phyloP scores from a whole-genome alignment of 92 coral and sea anemone genomes.

The Virgularia gustaviana region DNA sequence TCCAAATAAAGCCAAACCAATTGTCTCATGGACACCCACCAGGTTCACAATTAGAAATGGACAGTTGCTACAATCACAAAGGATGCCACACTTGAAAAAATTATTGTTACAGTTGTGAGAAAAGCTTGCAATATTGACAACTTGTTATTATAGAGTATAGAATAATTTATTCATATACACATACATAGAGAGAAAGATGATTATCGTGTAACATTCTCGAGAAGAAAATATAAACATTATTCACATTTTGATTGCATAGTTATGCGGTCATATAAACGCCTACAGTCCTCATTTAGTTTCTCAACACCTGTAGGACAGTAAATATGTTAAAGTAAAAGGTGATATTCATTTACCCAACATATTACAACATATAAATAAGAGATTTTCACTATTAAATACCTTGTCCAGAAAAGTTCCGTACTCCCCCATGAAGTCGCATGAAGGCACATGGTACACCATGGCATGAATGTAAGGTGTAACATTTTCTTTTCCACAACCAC shows the following conservation, averaged over 20 bases:
- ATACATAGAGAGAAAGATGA: background rate
- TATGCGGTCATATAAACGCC: constrained; percentile 37
- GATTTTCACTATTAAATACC: too few species aligned
- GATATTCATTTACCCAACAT: too few species aligned
- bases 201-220: background rate
- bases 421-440: too few species aligned
- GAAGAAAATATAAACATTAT: background rate
- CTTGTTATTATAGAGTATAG: background rate
- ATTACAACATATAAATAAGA: too few species aligned
- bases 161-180: background rate
- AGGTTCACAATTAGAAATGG: constrained; percentile 1
- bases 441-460: too few species aligned
- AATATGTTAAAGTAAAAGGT: too few species aligned
- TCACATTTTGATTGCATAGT: background rate
- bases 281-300: too few species aligned
- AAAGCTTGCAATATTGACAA: constrained; percentile 37
- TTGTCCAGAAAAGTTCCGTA: too few species aligned
- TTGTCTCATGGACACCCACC: constrained; percentile 36
- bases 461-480: too few species aligned
- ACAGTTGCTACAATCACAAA: constrained; percentile 1
- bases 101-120: constrained; percentile 33
- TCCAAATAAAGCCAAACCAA: constrained; percentile 31
- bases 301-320: constrained; percentile 34
- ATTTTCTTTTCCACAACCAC: too few species aligned
- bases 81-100: constrained; percentile 46